phyloP scores from a whole-genome alignment of 2,888 invertebrate species.

The Drosophila robusta region DNA sequence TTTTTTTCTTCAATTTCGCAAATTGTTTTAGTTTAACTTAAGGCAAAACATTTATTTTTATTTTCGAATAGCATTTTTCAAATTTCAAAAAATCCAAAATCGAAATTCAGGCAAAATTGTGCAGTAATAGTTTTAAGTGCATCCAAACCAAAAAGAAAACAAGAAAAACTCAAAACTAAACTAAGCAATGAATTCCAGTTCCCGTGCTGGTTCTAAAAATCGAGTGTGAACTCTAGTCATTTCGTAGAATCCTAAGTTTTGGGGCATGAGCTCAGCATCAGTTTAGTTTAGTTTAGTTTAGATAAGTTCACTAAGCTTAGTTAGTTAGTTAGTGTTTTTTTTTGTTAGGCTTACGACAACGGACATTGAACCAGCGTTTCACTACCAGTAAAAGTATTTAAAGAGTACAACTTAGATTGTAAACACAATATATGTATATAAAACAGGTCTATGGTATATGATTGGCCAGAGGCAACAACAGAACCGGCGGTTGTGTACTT shows the following conservation, averaged over 20 bases:
- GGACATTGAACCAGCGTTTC: constrained; percentile 79
- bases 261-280: constrained; percentile 40
- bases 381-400: constrained; percentile 80
- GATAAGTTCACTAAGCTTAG: constrained; percentile 35
- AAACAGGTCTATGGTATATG: constrained; percentile 18
- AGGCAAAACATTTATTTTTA: constrained; percentile 34
- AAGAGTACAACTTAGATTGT: constrained; percentile 70
- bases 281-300: constrained; percentile 45
- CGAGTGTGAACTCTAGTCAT: constrained; percentile 84
- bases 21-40: constrained; percentile 58
- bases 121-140: constrained; percentile 81
- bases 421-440: constrained; percentile 29
- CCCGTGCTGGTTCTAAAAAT: constrained; percentile 61
- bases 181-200: constrained; percentile 56
- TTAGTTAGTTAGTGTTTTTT: constrained; percentile 26
- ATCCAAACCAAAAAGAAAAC: constrained; percentile 23
- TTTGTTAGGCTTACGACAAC: constrained; percentile 35
- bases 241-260: constrained; percentile 62
- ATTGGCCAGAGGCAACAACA: constrained; percentile 65
- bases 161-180: constrained; percentile 32
- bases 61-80: constrained; percentile 30
- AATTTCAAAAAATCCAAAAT: constrained; percentile 43
- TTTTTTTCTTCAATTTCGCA: constrained; percentile 23
- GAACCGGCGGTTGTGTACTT: constrained; percentile 83
- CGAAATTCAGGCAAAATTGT: constrained; percentile 82